Conservation (phyloP, 2,113 vertebrate genomes). For the Cyprinus carpio region DNA sequence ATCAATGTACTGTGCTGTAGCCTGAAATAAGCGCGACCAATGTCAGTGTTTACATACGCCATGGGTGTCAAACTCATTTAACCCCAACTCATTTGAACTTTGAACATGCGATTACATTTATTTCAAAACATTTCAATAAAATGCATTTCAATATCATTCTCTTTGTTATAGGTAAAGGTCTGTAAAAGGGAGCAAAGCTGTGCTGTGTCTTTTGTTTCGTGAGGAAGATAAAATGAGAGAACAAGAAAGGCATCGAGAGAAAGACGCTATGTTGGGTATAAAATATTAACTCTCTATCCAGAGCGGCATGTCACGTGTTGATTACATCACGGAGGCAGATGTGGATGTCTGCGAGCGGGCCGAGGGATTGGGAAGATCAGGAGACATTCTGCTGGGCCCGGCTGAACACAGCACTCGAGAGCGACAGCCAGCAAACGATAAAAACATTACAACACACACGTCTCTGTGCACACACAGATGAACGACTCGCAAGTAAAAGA, state of each 20-base stretch:
- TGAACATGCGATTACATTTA: too few species aligned
- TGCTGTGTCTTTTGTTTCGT: neutral
- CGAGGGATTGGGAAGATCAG: constrained; percentile 29
- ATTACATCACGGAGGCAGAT: constrained; percentile 60
- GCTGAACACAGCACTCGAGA: neutral
- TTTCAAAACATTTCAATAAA: too few species aligned
- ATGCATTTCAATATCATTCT: too few species aligned
- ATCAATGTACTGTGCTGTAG: neutral
- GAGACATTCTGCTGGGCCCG: constrained; percentile 18
- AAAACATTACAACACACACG: constrained; percentile 66
- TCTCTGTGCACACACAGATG: neutral
- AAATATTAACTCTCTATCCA: constrained; percentile 66
- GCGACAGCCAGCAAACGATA: constrained; percentile 61
- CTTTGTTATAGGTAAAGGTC: neutral
- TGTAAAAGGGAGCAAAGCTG: neutral
- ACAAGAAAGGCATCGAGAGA: neutral
- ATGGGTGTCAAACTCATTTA: neutral
- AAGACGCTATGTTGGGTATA: constrained; percentile 54
- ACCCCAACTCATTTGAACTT: too few species aligned
- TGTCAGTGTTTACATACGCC: neutral
- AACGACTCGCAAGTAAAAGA: neutral
- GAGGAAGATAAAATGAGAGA: neutral
- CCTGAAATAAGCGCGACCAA: neutral
- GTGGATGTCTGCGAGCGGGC: constrained; percentile 47
- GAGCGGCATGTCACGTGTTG: constrained; percentile 30